Conservation (phyloP, 23 tunicate species). For the Ascidia mentula region DNA sequence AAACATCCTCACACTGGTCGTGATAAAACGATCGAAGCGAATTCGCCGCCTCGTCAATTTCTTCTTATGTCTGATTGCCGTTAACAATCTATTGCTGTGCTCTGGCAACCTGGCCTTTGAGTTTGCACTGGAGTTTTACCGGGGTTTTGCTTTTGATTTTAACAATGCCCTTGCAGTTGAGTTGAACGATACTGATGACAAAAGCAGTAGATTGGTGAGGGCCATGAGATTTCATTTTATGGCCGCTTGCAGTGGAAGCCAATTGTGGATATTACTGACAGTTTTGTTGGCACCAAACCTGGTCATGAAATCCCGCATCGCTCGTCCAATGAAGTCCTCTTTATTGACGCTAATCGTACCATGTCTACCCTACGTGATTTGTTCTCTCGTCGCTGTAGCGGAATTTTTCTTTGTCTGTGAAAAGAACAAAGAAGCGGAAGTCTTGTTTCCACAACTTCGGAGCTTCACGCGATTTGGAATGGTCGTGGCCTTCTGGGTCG, state of each 20-base stretch:
- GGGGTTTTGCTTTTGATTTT: neutral
- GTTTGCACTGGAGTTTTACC: neutral
- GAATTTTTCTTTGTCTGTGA: neutral
- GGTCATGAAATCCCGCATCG: constrained; percentile 8
- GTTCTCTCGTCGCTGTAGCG: neutral
- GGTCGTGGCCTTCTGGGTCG: neutral
- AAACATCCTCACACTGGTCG: neutral
- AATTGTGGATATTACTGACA: constrained; percentile 3
- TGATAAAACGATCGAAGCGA: constrained; percentile 1
- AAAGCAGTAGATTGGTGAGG: neutral
- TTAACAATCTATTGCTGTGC: neutral
- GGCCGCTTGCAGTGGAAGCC: constrained; percentile 18
- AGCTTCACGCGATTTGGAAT: neutral
- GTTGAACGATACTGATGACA: neutral
- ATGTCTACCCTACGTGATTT: neutral
- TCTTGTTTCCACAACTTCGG: too few relatives aligned
- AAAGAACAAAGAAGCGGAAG: too few relatives aligned
- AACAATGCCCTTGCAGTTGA: neutral
- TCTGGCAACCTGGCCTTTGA: neutral
- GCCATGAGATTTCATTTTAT: neutral
- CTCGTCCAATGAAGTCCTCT: neutral
- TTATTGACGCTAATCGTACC: neutral
- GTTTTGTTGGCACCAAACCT: constrained; percentile 1
- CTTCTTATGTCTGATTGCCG: constrained; percentile 5
- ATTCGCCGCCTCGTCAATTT: constrained; percentile 11